Base-by-base conservation (phyloP, 2,113 vertebrate species). In the Marmota monax region DNA sequence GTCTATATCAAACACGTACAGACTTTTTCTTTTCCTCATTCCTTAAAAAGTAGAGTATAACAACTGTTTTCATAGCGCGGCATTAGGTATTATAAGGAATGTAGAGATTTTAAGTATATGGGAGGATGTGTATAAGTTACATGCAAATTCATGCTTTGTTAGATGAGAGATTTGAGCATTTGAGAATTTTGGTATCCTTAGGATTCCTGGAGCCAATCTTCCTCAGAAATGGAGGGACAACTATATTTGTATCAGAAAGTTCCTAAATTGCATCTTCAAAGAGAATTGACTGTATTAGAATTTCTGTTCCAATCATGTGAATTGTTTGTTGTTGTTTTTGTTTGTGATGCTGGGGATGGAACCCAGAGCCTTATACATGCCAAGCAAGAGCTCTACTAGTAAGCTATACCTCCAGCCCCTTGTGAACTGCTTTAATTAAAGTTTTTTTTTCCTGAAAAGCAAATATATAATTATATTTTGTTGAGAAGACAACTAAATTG, bases 391-490 rank as follows among this genome's bases (percentile, higher is more conserved):
- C 23, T 53, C 22, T 69, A 20, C 8, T 14, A 27, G 22, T 53
- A 16, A 89, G 32, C 14, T 37, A 29, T 10, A 51, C 14, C 34
- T 42, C 22, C 32, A 48, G 23, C 8, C 39, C 61, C 29, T 13
- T 65, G 37, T 88, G 77, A 84, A 48, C 37, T 72, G 16, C 82
- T 94, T 90, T 27, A 88, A 69, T 85, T 37, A 39, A 94, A 84
- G 37, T 10, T 53, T 34, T 27, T 29, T 67, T 53, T 32, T 13
- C 51, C 72, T 39, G 32, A 29, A 82, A 11, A 87, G 53, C 23
- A 90, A n/a, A 13, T 27, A 80, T 51, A 45, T 90, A 63, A 34
- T 73, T 95, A 39, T 70, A 86, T 84, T 96, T 88, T 88, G 14
- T 69, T 39, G 37, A 34, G 25, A 78, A 48, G 53, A 78, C 39